Evolutionary conservation across 2,797 vertebrate species (phyloP).

Genomic region (Geotrypetes seraphini): DNA sequence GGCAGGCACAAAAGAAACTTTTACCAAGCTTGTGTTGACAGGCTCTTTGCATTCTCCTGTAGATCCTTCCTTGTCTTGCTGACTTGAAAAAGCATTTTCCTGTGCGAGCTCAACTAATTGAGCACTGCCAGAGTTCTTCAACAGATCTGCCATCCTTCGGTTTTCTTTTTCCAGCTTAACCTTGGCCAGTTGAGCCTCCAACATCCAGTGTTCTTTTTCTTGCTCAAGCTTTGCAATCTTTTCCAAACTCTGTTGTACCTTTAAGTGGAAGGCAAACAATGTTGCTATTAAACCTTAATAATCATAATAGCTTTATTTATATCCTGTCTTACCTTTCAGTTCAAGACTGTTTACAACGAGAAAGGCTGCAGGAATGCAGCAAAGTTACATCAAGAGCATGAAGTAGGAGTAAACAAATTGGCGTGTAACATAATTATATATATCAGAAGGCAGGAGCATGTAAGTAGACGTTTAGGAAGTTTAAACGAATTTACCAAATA

Average conservation of each 20-base stretch:
- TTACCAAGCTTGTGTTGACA: slow-evolving; percentile 72
- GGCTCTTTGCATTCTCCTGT: slow-evolving; percentile 43
- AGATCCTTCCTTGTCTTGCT: slow-evolving; percentile 48
- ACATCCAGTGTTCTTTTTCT: slow-evolving; percentile 97
- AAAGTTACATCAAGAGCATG: too few relatives aligned
- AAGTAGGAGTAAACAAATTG: too few relatives aligned
- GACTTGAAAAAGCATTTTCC: slow-evolving; percentile 12
- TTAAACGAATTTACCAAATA: too few relatives aligned
- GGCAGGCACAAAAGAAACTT: background rate
- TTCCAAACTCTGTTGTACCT: slow-evolving; percentile 94
- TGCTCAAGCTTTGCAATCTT: slow-evolving; percentile 94
- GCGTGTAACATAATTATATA: too few relatives aligned
- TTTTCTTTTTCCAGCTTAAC: slow-evolving; percentile 93
- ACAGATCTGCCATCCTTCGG: slow-evolving; percentile 66
- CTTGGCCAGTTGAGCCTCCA: slow-evolving; percentile 90
- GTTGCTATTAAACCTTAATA: background rate
- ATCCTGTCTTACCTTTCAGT: too few relatives aligned
- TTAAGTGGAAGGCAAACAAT: too few relatives aligned
- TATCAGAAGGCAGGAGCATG: too few relatives aligned
- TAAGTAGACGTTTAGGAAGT: too few relatives aligned
- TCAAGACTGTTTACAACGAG: too few relatives aligned
- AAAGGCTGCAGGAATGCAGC: too few relatives aligned
- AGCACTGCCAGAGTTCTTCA: slow-evolving; percentile 46
- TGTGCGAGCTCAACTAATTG: slow-evolving; percentile 25
- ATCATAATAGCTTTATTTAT: too few relatives aligned